Base-by-base conservation (phyloP, 2,888 invertebrate genomes). In the Andrena bucephala region DNA sequence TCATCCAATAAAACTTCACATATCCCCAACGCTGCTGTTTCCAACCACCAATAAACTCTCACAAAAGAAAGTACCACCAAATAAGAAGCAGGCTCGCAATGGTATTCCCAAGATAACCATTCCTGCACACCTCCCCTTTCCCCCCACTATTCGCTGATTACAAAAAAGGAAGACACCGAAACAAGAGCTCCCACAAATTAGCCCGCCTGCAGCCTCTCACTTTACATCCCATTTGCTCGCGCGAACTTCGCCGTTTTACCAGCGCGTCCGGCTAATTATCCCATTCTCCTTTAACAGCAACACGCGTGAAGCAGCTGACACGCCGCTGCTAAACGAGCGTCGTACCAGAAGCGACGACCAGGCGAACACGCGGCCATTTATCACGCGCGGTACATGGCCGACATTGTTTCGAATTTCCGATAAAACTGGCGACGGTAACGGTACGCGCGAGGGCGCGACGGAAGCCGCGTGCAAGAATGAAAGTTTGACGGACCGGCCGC, bases 321-420 rank as follows among this genome's bases (percentile, higher is more conserved):
- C 24, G 75, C 69, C 29, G 59, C 24, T 65, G 57, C 36, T 70
- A 59, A 77, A 77, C 76, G 70, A 57, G 62, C 66, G 29, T 48
- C 73, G 60, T 67, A 29, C 16, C 65, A 77, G 77, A 67, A 71
- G 73, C 69, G 68, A n/a, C 57, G 67, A 50, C 50, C 52, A 7
- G 57, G 36, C n/a, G 66, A 65, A 16, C 29, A 27, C 54, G 42
- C 29, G 33, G 63, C 36, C 73, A 63, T 79, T 81, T 73, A 77
- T 82, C 77, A 83, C 69, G n/a, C 20, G 6, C n/a, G 54, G 36
- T 20, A 82, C 77, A 83, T 65, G 71, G 42, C 68, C 74, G 60
- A 77, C 76, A 77, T 87, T 85, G 87, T 83, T 87, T 75, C 74
- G 74, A 62, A 81, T 77, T 73, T 68, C 69, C 66, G 83, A 83